Evolutionary conservation across 2,888 invertebrate genomes (phyloP).

Genomic region (Acleris laterana): DNA sequence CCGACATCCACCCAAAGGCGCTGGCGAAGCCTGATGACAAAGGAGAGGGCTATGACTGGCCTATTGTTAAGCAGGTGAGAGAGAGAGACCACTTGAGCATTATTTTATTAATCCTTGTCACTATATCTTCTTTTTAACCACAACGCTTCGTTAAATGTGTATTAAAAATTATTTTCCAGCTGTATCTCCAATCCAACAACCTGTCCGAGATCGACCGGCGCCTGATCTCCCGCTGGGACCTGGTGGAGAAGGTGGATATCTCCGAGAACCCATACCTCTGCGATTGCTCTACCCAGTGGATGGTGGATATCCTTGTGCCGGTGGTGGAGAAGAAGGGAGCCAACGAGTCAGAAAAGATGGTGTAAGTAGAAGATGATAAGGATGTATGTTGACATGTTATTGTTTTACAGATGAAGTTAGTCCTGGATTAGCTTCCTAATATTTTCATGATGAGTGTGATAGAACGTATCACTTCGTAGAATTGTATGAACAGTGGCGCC

Average conservation of each 20-base stretch:
- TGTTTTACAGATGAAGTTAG: too few species aligned
- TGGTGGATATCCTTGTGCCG: constrained; percentile 87
- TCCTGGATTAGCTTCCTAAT: too few species aligned
- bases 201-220: constrained; percentile 87
- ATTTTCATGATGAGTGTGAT: too few species aligned
- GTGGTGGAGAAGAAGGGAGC: constrained; percentile 73
- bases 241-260: constrained; percentile 86
- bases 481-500: too few species aligned
- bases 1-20: constrained; percentile 85
- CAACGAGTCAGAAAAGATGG: constrained; percentile 70
- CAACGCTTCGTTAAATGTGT: too few species aligned
- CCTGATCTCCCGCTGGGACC: constrained; percentile 88
- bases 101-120: too few species aligned
- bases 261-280: constrained; percentile 91
- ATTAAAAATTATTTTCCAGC: constrained; percentile 64
- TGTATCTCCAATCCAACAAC: constrained; percentile 90
- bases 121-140: too few species aligned
- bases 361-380: constrained; percentile 60
- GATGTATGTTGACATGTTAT: too few species aligned
- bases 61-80: constrained; percentile 85
- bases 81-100: too few species aligned
- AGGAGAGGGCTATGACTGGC: constrained; percentile 85
- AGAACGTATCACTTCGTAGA: too few species aligned
- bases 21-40: constrained; percentile 81
- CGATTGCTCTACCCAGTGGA: constrained; percentile 91